A percentile compares a stretch with the other conserved stretches of the same genome.
phyloP scores from a whole-genome alignment of 1,140 invertebrate species.

The Cotesia chilonis region DNA sequence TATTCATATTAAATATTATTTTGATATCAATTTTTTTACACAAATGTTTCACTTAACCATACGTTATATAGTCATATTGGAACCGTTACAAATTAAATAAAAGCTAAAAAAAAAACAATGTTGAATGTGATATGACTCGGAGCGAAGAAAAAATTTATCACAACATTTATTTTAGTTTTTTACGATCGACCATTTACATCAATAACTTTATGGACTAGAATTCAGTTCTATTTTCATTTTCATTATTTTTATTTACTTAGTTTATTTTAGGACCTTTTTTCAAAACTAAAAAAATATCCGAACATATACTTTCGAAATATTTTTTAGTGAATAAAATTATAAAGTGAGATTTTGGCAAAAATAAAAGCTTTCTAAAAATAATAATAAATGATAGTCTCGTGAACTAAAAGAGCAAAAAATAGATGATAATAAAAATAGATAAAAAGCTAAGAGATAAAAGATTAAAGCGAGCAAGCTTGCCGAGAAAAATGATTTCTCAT shows the following conservation, averaged over 20 bases:
- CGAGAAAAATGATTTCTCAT: slow-evolving; percentile 49
- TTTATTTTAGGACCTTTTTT: too few species aligned
- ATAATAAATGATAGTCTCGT: neutral
- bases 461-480: neutral
- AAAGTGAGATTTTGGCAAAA: neutral
- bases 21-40: too few species aligned
- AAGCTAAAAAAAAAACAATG: too few species aligned
- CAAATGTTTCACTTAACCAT: too few species aligned
- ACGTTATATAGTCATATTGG: too few species aligned
- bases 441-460: slow-evolving; percentile 2
- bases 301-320: neutral
- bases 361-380: neutral
- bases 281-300: neutral
- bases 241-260: too few species aligned
- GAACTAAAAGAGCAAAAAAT: neutral
- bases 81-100: too few species aligned
- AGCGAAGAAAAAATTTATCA: slow-evolving; percentile 31
- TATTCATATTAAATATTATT: too few species aligned
- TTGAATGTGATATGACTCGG: too few species aligned
- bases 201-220: too few species aligned
- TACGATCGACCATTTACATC: too few species aligned
- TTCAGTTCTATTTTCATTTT: too few species aligned
- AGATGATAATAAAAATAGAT: neutral
- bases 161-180: neutral
- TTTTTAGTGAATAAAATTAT: neutral